Evolutionary conservation across 2,888 invertebrate species (phyloP).

Genomic region (Osmoderma eremita): DNA sequence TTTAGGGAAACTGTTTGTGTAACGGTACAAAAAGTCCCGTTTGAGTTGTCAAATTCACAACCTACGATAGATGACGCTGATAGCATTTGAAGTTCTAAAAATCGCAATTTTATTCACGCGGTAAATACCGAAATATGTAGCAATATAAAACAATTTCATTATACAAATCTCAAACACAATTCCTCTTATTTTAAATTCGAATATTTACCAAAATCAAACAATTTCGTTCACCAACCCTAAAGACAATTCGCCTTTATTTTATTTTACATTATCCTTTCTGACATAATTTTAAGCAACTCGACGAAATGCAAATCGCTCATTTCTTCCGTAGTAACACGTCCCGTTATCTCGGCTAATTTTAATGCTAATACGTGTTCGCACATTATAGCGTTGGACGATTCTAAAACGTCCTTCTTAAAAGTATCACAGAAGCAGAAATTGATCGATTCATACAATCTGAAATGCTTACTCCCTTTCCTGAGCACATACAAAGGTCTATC

Average conservation of each 20-base stretch:
- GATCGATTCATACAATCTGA: conserved; percentile 71
- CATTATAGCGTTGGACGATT: conserved; percentile 64
- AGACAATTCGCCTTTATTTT: no score
- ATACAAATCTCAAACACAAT: no score
- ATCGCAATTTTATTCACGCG: background rate
- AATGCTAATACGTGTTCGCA: conserved; percentile 77
- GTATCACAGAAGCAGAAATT: conserved; percentile 77
- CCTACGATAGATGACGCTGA: no score
- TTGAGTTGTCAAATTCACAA: no score
- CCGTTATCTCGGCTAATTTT: conserved; percentile 67
- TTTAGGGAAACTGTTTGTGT: no score
- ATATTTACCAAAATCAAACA: no score
- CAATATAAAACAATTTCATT: no score
- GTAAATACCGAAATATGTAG: background rate
- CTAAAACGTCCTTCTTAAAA: conserved; percentile 70
- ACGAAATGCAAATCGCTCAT: conserved; percentile 66
- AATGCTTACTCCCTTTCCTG: conserved; percentile 67
- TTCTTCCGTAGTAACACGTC: conserved; percentile 61
- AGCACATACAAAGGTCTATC: conserved; percentile 69
- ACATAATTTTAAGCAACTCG: conserved; percentile 51
- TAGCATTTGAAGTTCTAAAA: background rate
- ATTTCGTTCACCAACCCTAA: no score
- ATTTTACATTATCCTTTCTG: conserved; percentile 38
- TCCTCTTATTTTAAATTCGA: no score
- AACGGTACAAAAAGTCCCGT: no score